These are phyloP conservation scores for Ptilonorhynchus violaceus DNA, from an alignment of 2,113 vertebrate species.

Conservation along the genomic window DNA sequence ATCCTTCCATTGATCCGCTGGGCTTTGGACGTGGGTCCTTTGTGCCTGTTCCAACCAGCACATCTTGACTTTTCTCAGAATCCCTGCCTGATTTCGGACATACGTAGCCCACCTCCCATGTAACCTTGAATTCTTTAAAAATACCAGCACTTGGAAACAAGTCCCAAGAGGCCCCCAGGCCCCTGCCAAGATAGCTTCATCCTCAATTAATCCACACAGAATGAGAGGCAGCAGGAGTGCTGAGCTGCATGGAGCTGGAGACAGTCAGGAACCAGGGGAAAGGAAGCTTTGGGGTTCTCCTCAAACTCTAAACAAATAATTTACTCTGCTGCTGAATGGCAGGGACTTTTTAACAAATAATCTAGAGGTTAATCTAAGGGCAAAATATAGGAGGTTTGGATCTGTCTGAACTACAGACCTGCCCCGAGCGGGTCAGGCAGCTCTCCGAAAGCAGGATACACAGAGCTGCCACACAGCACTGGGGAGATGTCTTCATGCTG, in stretches of 20 bases:
- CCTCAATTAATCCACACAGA: background rate
- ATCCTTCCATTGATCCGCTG: background rate
- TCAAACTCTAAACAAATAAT: background rate
- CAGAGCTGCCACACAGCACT: background rate
- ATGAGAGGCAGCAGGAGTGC: background rate
- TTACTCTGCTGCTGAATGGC: background rate
- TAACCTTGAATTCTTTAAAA: background rate
- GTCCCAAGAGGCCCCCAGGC: fast-evolving
- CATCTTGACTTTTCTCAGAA: background rate
- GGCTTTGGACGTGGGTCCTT: background rate
- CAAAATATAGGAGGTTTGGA: background rate
- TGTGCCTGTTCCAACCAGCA: background rate
- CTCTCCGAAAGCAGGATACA: background rate
- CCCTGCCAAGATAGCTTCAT: background rate
- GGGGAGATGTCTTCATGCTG: background rate
- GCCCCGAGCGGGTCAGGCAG: background rate
- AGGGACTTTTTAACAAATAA: background rate
- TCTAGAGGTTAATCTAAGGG: background rate
- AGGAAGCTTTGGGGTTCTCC: background rate
- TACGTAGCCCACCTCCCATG: background rate
- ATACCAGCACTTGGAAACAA: background rate
- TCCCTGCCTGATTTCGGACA: background rate
- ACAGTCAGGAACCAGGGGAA: background rate
- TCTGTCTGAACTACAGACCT: background rate
- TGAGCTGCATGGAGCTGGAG: background rate